A percentile compares a stretch with the other conserved stretches of the same genome.
phyloP scores from a whole-genome alignment of 2,113 vertebrate species.

The Atlantisia rogersi region DNA sequence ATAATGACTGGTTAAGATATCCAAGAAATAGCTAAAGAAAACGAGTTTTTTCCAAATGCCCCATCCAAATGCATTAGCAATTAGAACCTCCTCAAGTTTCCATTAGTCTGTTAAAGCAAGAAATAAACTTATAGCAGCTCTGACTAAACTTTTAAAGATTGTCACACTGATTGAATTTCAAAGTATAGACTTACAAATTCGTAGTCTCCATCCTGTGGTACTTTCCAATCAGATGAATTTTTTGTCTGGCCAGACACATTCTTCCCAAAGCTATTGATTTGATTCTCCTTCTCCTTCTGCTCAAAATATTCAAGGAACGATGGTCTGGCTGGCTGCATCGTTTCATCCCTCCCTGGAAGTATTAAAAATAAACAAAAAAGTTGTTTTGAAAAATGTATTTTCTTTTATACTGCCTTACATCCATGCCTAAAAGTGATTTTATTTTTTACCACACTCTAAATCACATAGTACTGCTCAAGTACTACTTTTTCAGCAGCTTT shows the following conservation, averaged over 20 bases:
- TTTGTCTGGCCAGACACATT: slow-evolving; percentile 71
- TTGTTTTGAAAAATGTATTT: not conserved
- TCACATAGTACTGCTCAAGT: not conserved
- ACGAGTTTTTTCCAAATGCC: not conserved
- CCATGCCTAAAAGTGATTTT: not conserved
- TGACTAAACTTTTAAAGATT: slow-evolving; percentile 26
- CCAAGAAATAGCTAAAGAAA: slow-evolving; percentile 16
- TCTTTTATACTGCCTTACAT: not conserved
- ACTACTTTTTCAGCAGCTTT: not conserved
- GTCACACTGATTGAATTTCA: slow-evolving; percentile 38
- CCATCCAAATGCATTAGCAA: slow-evolving; percentile 2
- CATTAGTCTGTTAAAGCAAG: slow-evolving; percentile 49
- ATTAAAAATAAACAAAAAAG: not conserved
- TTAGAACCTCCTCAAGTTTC: slow-evolving; percentile 39
- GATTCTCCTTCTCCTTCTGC: slow-evolving; percentile 92
- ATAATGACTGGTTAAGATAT: not conserved
- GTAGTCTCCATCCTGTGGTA: slow-evolving; percentile 87
- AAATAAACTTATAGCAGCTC: slow-evolving; percentile 21
- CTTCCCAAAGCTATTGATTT: slow-evolving; percentile 82
- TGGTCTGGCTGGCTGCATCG: slow-evolving; percentile 87
- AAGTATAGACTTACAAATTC: slow-evolving; percentile 87
- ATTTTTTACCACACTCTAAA: slow-evolving; percentile 11
- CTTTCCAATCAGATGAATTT: slow-evolving; percentile 83
- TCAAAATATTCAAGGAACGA: slow-evolving; percentile 98
- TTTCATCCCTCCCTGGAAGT: slow-evolving; percentile 86